A percentile compares a stretch with the other conserved stretches of the same genome.
phyloP scores from a whole-genome alignment of 2,888 invertebrate genomes.

The Dysmachus trigonus region DNA sequence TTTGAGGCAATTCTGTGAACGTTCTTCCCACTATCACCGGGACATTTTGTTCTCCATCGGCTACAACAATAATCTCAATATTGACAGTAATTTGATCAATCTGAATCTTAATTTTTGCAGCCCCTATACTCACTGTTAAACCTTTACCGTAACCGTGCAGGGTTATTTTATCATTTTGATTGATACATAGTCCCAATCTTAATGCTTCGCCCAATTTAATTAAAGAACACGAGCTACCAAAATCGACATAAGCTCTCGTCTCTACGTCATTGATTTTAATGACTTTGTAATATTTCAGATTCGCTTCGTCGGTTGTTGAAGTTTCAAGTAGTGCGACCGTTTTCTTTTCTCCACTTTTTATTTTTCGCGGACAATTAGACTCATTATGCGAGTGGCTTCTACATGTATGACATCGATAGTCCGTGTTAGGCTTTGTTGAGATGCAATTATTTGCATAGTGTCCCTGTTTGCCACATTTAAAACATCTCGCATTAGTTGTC shows the following conservation, averaged over 20 bases:
- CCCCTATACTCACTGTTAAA: not conserved
- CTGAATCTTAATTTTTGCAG: not conserved
- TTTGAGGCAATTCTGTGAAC: constrained; percentile 30
- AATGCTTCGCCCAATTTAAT: not conserved
- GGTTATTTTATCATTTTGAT: not conserved
- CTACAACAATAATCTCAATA: constrained; percentile 13
- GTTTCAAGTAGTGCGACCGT: not conserved
- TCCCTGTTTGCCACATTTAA: constrained; percentile 15
- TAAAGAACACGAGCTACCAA: not conserved
- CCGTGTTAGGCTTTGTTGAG: too few relatives aligned
- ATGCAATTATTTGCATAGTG: constrained; percentile 27
- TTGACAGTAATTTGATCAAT: not conserved
- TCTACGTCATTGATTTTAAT: not conserved
- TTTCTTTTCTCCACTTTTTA: not conserved
- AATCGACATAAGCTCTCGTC: not conserved
- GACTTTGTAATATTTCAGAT: not conserved
- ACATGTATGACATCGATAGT: not conserved
- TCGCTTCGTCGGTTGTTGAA: too few relatives aligned
- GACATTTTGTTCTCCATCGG: constrained; percentile 16
- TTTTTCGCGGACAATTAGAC: not conserved
- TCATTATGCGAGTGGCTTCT: not conserved
- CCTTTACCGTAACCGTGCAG: constrained; percentile 8
- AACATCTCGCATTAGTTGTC: too few relatives aligned
- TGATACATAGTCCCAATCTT: not conserved
- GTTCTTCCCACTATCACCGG: constrained; percentile 23